Conservation (phyloP, 2,113 vertebrate genomes). For the Aptenodytes patagonicus region DNA sequence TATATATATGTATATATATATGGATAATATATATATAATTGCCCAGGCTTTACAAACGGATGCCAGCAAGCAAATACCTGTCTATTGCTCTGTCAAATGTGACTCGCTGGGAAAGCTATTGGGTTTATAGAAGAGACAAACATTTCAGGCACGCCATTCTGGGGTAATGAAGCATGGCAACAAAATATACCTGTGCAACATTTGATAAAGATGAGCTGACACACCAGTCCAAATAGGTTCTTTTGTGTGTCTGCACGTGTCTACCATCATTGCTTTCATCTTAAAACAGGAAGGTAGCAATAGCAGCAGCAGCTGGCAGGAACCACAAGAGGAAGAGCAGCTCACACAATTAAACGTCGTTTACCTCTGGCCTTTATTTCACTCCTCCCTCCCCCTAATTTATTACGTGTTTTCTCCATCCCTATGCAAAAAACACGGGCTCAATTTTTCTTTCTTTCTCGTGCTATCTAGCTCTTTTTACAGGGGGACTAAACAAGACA, state of each 20-base stretch:
- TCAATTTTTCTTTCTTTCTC: slow-evolving; percentile 89
- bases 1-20: neutral
- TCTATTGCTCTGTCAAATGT: slow-evolving; percentile 80
- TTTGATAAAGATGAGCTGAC: slow-evolving; percentile 99
- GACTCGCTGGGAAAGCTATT: slow-evolving; percentile 75
- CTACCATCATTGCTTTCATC: slow-evolving; percentile 88
- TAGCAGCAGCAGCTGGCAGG: slow-evolving; percentile 86
- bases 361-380: slow-evolving; percentile 87
- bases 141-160: slow-evolving; percentile 97
- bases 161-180: slow-evolving; percentile 98
- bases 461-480: slow-evolving; percentile 73
- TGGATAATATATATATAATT: slow-evolving; percentile 58
- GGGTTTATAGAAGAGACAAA: slow-evolving; percentile 91
- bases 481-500: slow-evolving; percentile 65
- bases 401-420: slow-evolving; percentile 77
- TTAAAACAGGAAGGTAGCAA: slow-evolving; percentile 76
- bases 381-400: slow-evolving; percentile 79
- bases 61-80: slow-evolving; percentile 66
- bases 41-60: slow-evolving; percentile 69
- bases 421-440: slow-evolving; percentile 78
- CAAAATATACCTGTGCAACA: slow-evolving; percentile 98
- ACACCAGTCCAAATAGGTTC: slow-evolving; percentile 98
- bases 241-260: slow-evolving; percentile 91
- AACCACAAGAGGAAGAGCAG: slow-evolving; percentile 81
- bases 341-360: slow-evolving; percentile 84